phyloP scores from a whole-genome alignment of 2,113 vertebrate species.

The Phalacrocorax aristotelis region DNA sequence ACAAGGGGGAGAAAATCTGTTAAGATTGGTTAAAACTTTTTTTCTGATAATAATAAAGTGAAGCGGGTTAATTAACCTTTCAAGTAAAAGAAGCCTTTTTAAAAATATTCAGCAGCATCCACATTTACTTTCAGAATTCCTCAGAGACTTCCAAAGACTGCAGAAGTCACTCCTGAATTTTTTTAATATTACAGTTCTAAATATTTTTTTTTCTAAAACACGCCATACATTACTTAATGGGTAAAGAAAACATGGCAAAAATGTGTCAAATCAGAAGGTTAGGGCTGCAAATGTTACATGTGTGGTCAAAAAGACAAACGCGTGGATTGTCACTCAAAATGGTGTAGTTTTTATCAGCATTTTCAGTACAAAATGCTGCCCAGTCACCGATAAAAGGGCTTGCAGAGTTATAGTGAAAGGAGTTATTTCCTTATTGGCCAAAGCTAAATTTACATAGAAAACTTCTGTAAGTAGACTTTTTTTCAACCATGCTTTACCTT shows the following conservation, averaged over 20 bases:
- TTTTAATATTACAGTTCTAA: neutral
- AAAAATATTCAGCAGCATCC: neutral
- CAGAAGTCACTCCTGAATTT: neutral
- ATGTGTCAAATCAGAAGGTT: neutral
- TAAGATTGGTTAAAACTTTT: neutral
- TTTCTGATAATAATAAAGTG: neutral
- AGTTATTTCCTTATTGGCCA: neutral
- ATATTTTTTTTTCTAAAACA: neutral
- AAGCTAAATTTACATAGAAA: neutral
- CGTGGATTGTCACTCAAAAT: neutral
- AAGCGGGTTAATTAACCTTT: neutral
- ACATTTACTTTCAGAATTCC: neutral
- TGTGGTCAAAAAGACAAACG: neutral
- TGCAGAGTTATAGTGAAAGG: neutral
- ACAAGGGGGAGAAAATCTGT: accelerated
- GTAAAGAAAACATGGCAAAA: neutral
- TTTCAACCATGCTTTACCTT: neutral
- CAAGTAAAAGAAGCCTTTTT: neutral
- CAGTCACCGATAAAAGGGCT: neutral
- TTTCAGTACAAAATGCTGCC: neutral
- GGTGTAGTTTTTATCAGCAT: neutral
- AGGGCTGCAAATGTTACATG: neutral
- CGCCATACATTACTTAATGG: neutral
- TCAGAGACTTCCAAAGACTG: neutral
- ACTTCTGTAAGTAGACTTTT: neutral